Evolutionary conservation across 64 coral and sea anemone species (phyloP).

Genomic region (Pachyseris speciosa): DNA sequence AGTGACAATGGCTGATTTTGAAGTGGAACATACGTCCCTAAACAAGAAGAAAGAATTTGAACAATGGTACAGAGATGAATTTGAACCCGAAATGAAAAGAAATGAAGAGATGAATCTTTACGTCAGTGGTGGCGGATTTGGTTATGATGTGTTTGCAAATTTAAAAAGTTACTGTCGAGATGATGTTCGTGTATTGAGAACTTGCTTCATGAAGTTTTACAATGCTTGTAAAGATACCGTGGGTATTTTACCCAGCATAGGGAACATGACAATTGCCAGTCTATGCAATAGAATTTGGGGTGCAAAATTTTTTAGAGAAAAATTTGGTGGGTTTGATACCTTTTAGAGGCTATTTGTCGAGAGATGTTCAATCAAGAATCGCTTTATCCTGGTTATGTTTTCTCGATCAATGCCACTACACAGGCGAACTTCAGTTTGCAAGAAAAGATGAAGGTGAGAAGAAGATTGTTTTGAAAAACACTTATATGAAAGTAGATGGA

Average conservation of each 20-base stretch:
- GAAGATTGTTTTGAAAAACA: not conserved
- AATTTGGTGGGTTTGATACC: not conserved
- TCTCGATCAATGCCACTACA: not conserved
- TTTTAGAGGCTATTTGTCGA: not conserved
- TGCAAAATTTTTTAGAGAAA: not conserved
- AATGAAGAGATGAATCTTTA: too few relatives aligned
- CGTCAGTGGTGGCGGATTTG: too few relatives aligned
- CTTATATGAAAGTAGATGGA: not conserved
- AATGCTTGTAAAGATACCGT: too few relatives aligned
- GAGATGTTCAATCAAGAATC: not conserved
- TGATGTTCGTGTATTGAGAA: too few relatives aligned
- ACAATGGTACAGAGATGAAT: too few relatives aligned
- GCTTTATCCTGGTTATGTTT: not conserved
- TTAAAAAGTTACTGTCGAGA: too few relatives aligned
- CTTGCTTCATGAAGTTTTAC: too few relatives aligned
- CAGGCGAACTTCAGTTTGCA: not conserved
- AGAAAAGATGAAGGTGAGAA: conserved; percentile 14
- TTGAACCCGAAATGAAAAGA: too few relatives aligned
- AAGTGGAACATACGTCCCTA: too few relatives aligned
- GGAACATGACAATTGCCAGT: conserved; percentile 11
- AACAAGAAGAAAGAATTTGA: too few relatives aligned
- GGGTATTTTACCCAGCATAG: not conserved
- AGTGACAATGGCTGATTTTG: too few relatives aligned
- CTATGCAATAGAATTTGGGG: conserved; percentile 13
- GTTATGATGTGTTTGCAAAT: too few relatives aligned